These are phyloP conservation scores for Lipotes vexillifer DNA, from an alignment of 2,113 vertebrate species.

Conservation along the genomic window DNA sequence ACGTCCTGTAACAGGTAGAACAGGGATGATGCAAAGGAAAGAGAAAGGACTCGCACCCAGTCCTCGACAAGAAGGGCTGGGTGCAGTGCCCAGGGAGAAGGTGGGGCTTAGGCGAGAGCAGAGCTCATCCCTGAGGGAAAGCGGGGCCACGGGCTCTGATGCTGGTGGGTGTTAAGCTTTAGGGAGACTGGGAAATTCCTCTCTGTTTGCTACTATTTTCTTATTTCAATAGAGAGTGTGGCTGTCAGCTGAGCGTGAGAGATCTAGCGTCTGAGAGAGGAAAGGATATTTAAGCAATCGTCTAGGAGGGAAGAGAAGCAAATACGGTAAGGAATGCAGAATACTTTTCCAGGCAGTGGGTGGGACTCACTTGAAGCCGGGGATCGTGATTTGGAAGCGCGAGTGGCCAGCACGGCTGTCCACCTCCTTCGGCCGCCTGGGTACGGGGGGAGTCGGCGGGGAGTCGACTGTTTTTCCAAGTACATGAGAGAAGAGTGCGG, in stretches of 20 bases:
- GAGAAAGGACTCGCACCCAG: too few species aligned
- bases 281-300: fast-evolving
- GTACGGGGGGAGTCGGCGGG: not conserved
- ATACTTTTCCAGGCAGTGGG: not conserved
- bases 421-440: not conserved
- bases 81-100: too few species aligned
- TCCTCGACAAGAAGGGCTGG: too few species aligned
- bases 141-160: too few species aligned
- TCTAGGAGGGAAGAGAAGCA: not conserved
- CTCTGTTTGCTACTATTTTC: too few species aligned
- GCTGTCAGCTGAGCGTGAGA: not conserved
- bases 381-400: not conserved
- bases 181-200: too few species aligned
- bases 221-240: too few species aligned
- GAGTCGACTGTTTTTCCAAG: not conserved
- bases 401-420: not conserved
- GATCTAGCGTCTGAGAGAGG: not conserved
- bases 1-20: too few species aligned
- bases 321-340: not conserved
- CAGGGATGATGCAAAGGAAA: too few species aligned
- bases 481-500: not conserved
- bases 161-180: too few species aligned
- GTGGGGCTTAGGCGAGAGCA: too few species aligned
- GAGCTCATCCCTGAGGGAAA: too few species aligned
- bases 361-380: not conserved